Percentiles rank a stretch among this genome's conserved stretches.
Conservation (phyloP, 30 jellyfish, hydroid and myxozoan genomes). For the Hydractinia symbiolongicarpus region DNA sequence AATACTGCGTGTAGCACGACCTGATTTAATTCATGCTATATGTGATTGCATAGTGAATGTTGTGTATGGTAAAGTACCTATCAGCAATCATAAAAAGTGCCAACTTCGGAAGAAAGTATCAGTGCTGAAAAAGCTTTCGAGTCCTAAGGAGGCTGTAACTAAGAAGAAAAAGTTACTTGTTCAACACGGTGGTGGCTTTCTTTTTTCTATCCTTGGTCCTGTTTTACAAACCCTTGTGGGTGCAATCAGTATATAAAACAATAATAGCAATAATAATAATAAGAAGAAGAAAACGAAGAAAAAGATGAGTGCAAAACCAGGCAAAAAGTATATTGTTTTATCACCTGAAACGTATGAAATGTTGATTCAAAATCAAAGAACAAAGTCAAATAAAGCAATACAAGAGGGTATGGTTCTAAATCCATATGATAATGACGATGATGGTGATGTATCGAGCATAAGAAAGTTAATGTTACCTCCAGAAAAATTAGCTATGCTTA, state of each 20-base stretch:
- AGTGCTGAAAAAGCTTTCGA: conserved; percentile 3
- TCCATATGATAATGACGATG: no score
- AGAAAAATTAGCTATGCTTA: no score
- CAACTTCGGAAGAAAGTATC: conserved; percentile 1
- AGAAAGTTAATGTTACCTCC: no score
- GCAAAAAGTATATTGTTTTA: neutral
- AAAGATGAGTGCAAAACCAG: no score
- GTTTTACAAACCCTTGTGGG: no score
- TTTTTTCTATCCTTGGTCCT: neutral
- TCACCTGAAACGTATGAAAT: neutral
- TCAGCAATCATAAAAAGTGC: neutral
- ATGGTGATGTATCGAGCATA: no score
- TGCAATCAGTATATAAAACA: no score
- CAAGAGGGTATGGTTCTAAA: no score
- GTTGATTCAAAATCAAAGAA: neutral
- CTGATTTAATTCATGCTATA: conserved; percentile 29
- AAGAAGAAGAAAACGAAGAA: no score
- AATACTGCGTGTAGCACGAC: conserved; percentile 6
- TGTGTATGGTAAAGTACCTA: conserved; percentile 20
- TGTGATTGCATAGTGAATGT: conserved; percentile 29
- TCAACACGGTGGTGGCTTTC: conserved; percentile 29
- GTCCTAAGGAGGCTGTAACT: neutral
- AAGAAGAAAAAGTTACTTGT: neutral
- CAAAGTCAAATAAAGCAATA: no score
- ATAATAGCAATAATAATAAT: no score